These are phyloP conservation scores for Rutilus rutilus DNA, from an alignment of 2,113 vertebrate species.

Conservation along the genomic window DNA sequence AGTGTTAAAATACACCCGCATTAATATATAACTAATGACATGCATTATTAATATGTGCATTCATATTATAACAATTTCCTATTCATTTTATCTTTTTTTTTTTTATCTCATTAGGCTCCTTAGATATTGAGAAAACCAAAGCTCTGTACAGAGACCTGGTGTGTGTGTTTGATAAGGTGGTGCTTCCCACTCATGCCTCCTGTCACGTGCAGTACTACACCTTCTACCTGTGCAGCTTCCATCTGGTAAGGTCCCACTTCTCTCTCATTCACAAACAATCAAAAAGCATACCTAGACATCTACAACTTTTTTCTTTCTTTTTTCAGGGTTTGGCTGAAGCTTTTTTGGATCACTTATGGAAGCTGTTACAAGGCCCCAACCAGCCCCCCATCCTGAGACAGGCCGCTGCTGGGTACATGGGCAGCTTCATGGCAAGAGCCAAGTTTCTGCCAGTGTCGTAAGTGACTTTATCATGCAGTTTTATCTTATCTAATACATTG, in stretches of 20 bases:
- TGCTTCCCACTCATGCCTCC: constrained; percentile 92
- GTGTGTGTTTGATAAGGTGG: constrained; percentile 89
- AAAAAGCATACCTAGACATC: neutral
- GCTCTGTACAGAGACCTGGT: constrained; percentile 88
- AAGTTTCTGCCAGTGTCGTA: constrained; percentile 91
- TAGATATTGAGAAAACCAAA: constrained; percentile 84
- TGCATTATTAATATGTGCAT: neutral
- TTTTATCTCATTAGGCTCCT: constrained; percentile 70
- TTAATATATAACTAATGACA: neutral
- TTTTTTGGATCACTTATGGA: constrained; percentile 97
- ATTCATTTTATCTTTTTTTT: neutral
- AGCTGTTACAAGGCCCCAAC: constrained; percentile 86
- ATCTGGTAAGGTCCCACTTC: constrained; percentile 81
- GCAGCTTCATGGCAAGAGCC: constrained; percentile 94
- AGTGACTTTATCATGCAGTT: constrained; percentile 66
- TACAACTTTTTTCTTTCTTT: neutral
- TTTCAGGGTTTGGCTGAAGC: constrained; percentile 89
- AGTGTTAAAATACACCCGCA: neutral
- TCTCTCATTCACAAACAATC: neutral
- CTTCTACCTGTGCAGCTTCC: constrained; percentile 97
- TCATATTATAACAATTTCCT: neutral
- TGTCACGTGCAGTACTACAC: constrained; percentile 91
- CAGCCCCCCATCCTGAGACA: constrained; percentile 89
- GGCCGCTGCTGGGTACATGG: constrained; percentile 88
- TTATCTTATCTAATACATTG: neutral